phyloP scores from a whole-genome alignment of 2,113 vertebrate species.

The Neomonachus schauinslandi region DNA sequence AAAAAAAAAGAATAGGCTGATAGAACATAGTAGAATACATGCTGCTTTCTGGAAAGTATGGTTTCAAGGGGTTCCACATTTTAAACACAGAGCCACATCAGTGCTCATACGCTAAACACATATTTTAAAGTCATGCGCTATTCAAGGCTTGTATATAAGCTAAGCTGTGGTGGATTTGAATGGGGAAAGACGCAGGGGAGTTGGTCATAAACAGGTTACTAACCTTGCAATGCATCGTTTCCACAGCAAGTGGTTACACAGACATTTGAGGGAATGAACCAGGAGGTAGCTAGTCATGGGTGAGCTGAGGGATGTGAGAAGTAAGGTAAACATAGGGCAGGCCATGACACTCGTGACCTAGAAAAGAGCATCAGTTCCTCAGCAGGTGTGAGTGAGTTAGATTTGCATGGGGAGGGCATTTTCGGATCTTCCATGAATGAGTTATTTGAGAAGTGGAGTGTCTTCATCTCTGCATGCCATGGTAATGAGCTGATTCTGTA shows the following conservation, averaged over 20 bases:
- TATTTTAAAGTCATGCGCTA: neutral
- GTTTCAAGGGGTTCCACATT: neutral
- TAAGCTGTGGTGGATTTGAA: neutral
- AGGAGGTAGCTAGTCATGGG: neutral
- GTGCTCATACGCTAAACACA: neutral
- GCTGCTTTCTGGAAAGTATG: neutral
- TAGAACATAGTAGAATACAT: neutral
- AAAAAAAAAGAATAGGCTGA: neutral
- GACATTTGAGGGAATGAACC: constrained; percentile 30
- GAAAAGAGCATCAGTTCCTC: constrained; percentile 30
- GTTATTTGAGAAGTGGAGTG: neutral
- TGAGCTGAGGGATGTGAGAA: neutral
- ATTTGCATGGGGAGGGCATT: constrained; percentile 9
- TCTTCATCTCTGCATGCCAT: constrained; percentile 1
- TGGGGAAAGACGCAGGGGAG: neutral
- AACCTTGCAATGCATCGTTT: neutral
- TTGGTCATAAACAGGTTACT: neutral
- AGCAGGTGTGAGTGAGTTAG: constrained; percentile 32
- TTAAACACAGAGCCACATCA: neutral
- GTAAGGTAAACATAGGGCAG: neutral
- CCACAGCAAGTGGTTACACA: neutral
- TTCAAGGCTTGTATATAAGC: neutral
- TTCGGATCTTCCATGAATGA: neutral
- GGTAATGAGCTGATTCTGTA: neutral
- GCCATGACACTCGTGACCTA: neutral